Evolutionary conservation across 2,113 vertebrate species (phyloP), one percentile per base, ranked within the genome.

Genomic region (Phalacrocorax aristotelis): DNA sequence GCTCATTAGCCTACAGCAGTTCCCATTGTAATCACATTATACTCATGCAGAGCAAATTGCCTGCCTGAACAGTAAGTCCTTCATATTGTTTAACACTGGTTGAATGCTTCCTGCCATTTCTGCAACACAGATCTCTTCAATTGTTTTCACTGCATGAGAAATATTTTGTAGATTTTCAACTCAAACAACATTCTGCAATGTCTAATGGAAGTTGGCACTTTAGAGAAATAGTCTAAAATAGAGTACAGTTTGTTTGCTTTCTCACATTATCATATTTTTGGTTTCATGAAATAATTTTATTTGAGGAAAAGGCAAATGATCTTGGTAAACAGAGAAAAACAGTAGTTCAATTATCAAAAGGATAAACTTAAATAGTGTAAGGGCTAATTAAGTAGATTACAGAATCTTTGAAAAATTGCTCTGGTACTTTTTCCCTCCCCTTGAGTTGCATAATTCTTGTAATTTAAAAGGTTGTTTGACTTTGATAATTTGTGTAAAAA

Each of bases 31-130:
- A 97, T 93, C 92, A 91, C 84, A 94, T 94, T 87, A 92, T 79
- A 90, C 87, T 96, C 96, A 96, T 74, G 82, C 93, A 93, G 96
- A 95, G 96, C 96, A 95, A 95, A 96, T 83, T 95, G 84, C 61
- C 54, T 89, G 62, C 40, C 70, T 80, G 76, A 96, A 66, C 79
- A 85, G 62, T 83, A 87, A 90, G 90, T 64, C 77, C 72, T 95
- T 95, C 10, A 0, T 83, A 89, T 68, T 57, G 48, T 95, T 96
- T 96, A 94, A 92, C 52, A 32, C n/a, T 72, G 89, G 51, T 80
- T 94, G 84, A 89, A 94, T 86, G 54, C 58, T 92, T 92, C 87
- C 90, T 95, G 79, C 51, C 75, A 68, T 74, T 95, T 94, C 57
- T 90, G 62, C 38, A 80, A 22, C 48, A 15, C 15, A 10, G 20